These are phyloP conservation scores for Piaya cayana DNA, from an alignment of 2,113 vertebrate genomes.

Conservation along the genomic window DNA sequence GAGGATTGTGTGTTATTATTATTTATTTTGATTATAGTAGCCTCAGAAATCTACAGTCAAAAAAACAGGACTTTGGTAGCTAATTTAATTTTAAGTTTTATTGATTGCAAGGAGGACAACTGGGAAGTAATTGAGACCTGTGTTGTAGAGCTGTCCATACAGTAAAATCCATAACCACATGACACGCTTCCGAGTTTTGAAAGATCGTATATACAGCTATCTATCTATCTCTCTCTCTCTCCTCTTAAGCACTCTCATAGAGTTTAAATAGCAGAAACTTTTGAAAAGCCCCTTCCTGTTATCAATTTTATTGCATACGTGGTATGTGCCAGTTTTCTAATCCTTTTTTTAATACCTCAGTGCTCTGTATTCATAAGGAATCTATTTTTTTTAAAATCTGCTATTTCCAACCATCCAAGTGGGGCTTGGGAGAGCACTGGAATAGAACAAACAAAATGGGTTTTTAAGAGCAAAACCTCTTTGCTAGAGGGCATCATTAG, in stretches of 20 bases:
- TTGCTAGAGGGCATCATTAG: conserved; percentile 51
- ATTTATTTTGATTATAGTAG: background rate
- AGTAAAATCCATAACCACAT: background rate
- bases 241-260: background rate
- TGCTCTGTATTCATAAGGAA: background rate
- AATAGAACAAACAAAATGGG: conserved; percentile 52
- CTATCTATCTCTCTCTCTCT: background rate
- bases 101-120: background rate
- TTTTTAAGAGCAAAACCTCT: conserved; percentile 49
- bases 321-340: background rate
- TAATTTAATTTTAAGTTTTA: background rate
- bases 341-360: conserved; percentile 34
- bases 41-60: background rate
- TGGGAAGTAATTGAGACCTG: background rate
- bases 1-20: background rate
- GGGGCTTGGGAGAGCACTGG: conserved; percentile 3
- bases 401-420: conserved; percentile 10
- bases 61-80: background rate
- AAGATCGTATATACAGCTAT: background rate
- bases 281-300: background rate
- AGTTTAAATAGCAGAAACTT: background rate
- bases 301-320: background rate
- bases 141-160: background rate
- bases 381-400: background rate
- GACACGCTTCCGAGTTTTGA: background rate